phyloP scores from a whole-genome alignment of 1,140 invertebrate species.

The Grapholita molesta region DNA sequence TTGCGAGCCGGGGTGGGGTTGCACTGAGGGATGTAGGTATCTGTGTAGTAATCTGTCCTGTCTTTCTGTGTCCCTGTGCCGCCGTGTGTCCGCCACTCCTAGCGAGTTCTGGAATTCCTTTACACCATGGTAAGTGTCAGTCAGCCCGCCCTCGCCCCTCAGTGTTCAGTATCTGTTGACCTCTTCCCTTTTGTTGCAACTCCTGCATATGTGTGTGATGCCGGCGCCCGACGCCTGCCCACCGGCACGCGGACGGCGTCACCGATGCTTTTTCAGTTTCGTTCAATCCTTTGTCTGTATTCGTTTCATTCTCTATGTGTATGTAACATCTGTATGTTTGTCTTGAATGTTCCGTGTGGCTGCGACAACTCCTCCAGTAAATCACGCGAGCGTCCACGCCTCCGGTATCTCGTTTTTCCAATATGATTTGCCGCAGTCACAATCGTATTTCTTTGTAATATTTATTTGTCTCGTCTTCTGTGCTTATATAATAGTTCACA shows the following conservation, averaged over 20 bases:
- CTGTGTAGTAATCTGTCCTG: slow-evolving; percentile 84
- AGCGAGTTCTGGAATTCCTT: slow-evolving; percentile 98
- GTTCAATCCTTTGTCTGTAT: slow-evolving; percentile 76
- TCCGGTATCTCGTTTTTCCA: slow-evolving; percentile 32
- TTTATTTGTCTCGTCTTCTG: slow-evolving; percentile 78
- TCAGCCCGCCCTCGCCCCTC: slow-evolving; percentile 79
- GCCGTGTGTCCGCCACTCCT: slow-evolving; percentile 84
- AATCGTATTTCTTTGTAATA: slow-evolving; percentile 65
- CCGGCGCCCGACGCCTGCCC: slow-evolving; percentile 59
- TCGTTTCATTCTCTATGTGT: slow-evolving; percentile 79
- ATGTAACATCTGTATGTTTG: slow-evolving; percentile 80
- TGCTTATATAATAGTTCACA: slow-evolving; percentile 76
- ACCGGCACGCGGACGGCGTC: slow-evolving; percentile 57
- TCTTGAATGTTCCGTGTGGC: slow-evolving; percentile 76
- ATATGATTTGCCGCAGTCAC: slow-evolving; percentile 60
- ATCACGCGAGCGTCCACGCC: slow-evolving; percentile 28
- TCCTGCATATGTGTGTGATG: slow-evolving; percentile 76
- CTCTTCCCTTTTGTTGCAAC: slow-evolving; percentile 75
- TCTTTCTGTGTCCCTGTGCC: slow-evolving; percentile 85
- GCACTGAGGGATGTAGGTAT: slow-evolving; percentile 80
- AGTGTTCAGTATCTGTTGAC: slow-evolving; percentile 78
- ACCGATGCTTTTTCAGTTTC: slow-evolving; percentile 70
- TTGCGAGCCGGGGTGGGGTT: slow-evolving; percentile 72
- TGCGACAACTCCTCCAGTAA: slow-evolving; percentile 56
- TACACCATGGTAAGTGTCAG: slow-evolving; percentile 97